These are phyloP conservation scores for Napeogenes sylphis DNA, from an alignment of 2,888 invertebrate species.

Conservation along the genomic window DNA sequence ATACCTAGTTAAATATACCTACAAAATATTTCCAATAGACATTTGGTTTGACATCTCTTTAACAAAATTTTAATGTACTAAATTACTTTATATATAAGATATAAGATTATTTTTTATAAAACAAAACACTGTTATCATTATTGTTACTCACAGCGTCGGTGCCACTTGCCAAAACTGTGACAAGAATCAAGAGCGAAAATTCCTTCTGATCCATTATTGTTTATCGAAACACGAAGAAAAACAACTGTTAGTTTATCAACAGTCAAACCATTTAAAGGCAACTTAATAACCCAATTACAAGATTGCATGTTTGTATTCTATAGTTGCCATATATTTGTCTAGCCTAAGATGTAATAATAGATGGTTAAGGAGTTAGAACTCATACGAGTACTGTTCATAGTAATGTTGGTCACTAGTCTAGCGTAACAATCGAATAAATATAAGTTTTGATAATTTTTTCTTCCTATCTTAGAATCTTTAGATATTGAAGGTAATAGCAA, in stretches of 20 bases:
- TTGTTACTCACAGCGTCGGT: slow-evolving; percentile 51
- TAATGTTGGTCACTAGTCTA: neutral
- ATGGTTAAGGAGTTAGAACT: neutral
- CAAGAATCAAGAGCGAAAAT: slow-evolving; percentile 41
- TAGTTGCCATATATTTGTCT: slow-evolving; percentile 7
- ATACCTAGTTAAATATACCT: too few species aligned
- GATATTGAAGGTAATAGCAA: too few species aligned
- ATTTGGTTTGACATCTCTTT: too few species aligned
- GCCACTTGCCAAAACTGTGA: slow-evolving; percentile 38
- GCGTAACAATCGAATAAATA: neutral
- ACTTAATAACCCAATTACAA: slow-evolving; percentile 31
- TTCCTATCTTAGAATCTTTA: too few species aligned
- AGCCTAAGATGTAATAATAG: slow-evolving; percentile 7
- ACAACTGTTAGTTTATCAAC: slow-evolving; percentile 24
- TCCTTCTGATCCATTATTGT: slow-evolving; percentile 37
- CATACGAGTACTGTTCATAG: neutral
- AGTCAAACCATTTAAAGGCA: slow-evolving; percentile 36
- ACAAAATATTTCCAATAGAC: too few species aligned
- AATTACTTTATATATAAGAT: too few species aligned
- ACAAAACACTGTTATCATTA: neutral
- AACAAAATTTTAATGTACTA: too few species aligned
- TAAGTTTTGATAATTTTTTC: too few species aligned
- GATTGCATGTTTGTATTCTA: slow-evolving; percentile 14
- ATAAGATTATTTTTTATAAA: too few species aligned
- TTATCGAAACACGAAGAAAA: slow-evolving; percentile 16